These are phyloP conservation scores for Dipodomys merriami DNA, from an alignment of 2,113 vertebrate genomes.

Conservation along the genomic window DNA sequence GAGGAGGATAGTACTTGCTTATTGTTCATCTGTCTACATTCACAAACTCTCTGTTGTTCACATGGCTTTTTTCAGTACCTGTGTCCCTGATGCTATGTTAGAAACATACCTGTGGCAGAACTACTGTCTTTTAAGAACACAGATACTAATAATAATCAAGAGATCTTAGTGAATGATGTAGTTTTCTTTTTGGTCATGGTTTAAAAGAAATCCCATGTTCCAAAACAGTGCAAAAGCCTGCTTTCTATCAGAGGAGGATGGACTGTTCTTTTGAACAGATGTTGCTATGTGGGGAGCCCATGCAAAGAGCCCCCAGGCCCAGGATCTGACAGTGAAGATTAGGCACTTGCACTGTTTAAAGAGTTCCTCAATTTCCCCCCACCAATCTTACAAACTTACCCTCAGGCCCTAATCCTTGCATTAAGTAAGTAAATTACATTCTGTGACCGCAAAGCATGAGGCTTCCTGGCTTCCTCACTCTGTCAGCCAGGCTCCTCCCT, in stretches of 20 bases:
- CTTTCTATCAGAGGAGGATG: conserved; percentile 4
- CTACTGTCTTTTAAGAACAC: conserved; percentile 17
- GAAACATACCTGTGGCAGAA: background rate
- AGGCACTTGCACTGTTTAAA: background rate
- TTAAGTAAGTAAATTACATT: background rate
- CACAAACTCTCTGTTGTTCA: background rate
- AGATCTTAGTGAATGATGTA: background rate
- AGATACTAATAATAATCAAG: conserved; percentile 34
- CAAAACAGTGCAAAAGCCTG: conserved; percentile 5
- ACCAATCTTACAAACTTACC: background rate
- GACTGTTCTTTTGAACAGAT: background rate
- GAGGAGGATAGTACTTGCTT: background rate
- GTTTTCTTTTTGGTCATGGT: background rate
- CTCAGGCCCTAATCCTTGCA: background rate
- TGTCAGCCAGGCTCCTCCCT: background rate
- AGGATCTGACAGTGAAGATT: background rate
- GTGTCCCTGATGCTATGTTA: background rate
- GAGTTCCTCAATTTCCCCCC: background rate
- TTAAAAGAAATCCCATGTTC: conserved; percentile 42
- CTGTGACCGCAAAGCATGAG: background rate
- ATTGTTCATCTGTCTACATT: background rate
- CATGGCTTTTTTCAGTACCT: background rate
- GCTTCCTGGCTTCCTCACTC: background rate
- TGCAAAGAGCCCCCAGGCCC: too few species aligned
- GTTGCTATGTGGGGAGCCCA: background rate